Evolutionary conservation across 2,888 invertebrate genomes (phyloP), one percentile per base, ranked within the genome.

Genomic region (Nemotelus pantherinus): DNA sequence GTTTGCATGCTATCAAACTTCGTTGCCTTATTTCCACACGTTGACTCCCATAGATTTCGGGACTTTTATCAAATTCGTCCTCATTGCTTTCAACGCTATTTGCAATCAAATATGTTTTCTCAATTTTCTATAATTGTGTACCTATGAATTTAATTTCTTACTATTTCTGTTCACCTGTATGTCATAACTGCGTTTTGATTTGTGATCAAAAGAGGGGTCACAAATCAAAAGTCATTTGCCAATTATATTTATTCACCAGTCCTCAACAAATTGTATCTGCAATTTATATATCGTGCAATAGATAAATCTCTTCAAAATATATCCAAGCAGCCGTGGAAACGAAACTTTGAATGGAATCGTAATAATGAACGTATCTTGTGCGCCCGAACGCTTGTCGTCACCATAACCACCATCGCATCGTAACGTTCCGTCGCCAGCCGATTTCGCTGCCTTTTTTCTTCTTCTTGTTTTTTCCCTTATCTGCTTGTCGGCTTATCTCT

Each of bases 401-500:
- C n/a, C 44, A 39, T n/a, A n/a, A 25, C 25, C 25, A 25, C 47
- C 63, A 45, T 50, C 65, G 55, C 67, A 48, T 43, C 47, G 68
- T 47, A 6, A n/a, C 57, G 58, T 45, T 45, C 58, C 68, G 55
- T 76, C 55, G 65, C 44, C 47, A 47, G 77, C 77, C 67, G 68
- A 78, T 75, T 76, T 79, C 70, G 76, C 64, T 72, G 71, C 80
- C 80, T 80, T 79, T 25, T 25, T 25, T 25, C 25, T 25, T 25
- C 25, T 25, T 25, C 25, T 25, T 25, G 25, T 25, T 25, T 80
- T 80, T 81, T 79, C 80, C 79, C 71, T 75, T 77, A 80, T 79
- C 80, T 80, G 78, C 78, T 64, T 82, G 84, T 82, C 87, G 86
- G 86, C 84, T 83, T 75, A 83, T 84, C 82, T 83, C 84, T 87